These are phyloP conservation scores for Cyanistes caeruleus DNA, from an alignment of 2,113 vertebrate species.

Conservation along the genomic window DNA sequence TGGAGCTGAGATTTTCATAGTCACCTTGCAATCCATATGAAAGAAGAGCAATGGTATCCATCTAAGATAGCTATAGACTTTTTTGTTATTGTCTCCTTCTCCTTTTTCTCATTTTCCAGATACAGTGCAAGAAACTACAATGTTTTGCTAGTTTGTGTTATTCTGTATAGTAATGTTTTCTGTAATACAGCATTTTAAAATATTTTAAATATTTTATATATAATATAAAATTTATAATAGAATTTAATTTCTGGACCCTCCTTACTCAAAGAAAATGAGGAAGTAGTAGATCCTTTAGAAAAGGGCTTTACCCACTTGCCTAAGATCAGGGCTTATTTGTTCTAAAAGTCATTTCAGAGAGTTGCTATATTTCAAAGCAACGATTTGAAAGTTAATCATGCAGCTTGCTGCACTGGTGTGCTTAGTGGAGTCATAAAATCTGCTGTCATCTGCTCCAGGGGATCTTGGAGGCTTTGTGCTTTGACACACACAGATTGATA, in stretches of 20 bases:
- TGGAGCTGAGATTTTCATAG: constrained; percentile 16
- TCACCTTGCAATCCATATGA: not conserved
- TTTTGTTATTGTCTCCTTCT: not conserved
- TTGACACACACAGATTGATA: not conserved
- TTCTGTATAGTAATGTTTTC: not conserved
- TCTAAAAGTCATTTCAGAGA: not conserved
- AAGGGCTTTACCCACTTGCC: not conserved
- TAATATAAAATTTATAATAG: not conserved
- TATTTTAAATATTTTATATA: not conserved
- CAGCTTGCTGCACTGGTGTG: not conserved
- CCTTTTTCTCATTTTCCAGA: not conserved
- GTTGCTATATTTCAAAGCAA: not conserved
- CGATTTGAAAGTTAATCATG: not conserved
- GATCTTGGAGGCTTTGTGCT: not conserved
- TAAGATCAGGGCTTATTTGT: not conserved
- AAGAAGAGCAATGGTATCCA: not conserved
- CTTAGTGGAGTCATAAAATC: not conserved
- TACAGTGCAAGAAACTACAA: not conserved
- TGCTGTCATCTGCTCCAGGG: not conserved
- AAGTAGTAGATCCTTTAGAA: not conserved
- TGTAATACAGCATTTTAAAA: not conserved
- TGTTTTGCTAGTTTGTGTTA: not conserved
- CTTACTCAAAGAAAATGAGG: not conserved
- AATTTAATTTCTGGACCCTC: not conserved
- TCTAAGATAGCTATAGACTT: not conserved